A percentile compares a stretch with the other conserved stretches of the same genome.
Evolutionary conservation across 2,113 vertebrate species (phyloP).

Genomic region (Aphyosemion australe): DNA sequence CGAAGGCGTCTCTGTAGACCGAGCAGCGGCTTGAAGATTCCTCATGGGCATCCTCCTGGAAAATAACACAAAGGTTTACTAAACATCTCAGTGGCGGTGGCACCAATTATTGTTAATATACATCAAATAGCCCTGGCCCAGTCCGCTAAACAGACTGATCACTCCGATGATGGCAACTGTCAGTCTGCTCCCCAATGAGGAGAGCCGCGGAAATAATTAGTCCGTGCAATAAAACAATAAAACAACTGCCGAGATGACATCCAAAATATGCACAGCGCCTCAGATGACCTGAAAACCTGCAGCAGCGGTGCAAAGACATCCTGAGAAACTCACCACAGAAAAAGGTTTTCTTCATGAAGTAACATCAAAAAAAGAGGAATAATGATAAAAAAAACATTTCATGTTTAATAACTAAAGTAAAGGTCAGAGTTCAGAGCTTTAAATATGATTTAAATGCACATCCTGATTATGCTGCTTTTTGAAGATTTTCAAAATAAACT

Average conservation of each 20-base stretch:
- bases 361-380: background rate
- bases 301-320: slow-evolving; percentile 18
- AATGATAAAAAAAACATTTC: background rate
- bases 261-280: slow-evolving; percentile 74
- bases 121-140: slow-evolving; percentile 78
- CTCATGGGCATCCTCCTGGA: slow-evolving; percentile 91
- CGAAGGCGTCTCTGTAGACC: slow-evolving; percentile 83
- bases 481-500: background rate
- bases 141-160: slow-evolving; percentile 78
- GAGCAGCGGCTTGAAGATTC: slow-evolving; percentile 89
- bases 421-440: slow-evolving; percentile 7
- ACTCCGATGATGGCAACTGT: slow-evolving; percentile 83
- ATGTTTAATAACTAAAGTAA: background rate
- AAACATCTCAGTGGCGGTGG: slow-evolving; percentile 79
- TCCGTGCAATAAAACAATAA: slow-evolving; percentile 79
- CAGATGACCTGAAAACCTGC: slow-evolving; percentile 72
- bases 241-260: slow-evolving; percentile 72
- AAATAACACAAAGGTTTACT: slow-evolving; percentile 83
- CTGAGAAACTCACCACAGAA: slow-evolving; percentile 12
- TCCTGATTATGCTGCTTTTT: slow-evolving; percentile 36
- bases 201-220: slow-evolving; percentile 81
- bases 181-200: slow-evolving; percentile 73
- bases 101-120: slow-evolving; percentile 87
- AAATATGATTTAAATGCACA: slow-evolving; percentile 13
- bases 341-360: too few species aligned